phyloP scores from a whole-genome alignment of 2,113 vertebrate species.

The Abramis brama region DNA sequence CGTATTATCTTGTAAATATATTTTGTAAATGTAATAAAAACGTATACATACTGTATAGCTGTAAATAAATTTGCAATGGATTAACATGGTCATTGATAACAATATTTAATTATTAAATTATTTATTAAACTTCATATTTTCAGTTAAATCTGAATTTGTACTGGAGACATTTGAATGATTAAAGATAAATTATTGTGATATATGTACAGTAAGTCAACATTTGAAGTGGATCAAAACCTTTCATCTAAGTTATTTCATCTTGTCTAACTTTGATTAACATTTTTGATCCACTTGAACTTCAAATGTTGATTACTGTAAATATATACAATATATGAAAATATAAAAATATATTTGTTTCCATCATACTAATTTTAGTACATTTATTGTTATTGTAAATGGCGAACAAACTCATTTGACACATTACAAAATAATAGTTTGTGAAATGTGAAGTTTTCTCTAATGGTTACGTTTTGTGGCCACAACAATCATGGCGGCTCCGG shows the following conservation, averaged over 20 bases:
- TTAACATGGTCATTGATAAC: neutral
- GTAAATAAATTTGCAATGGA: neutral
- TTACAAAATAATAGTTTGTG: neutral
- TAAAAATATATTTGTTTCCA: too few relatives aligned
- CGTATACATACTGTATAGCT: neutral
- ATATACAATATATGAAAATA: too few relatives aligned
- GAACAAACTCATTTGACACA: neutral
- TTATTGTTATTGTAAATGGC: neutral
- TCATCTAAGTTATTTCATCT: too few relatives aligned
- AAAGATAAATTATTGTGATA: neutral
- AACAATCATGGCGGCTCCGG: conserved; percentile 56
- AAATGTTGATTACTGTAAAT: too few relatives aligned
- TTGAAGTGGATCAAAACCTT: too few relatives aligned
- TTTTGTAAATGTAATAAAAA: conserved; percentile 23
- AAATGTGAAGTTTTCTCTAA: neutral
- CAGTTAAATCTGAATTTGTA: neutral
- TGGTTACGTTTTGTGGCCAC: neutral
- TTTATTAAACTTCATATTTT: neutral
- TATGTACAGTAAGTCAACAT: too few relatives aligned
- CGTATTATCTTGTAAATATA: neutral
- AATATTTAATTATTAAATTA: neutral
- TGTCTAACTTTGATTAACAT: too few relatives aligned
- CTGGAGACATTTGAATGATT: neutral
- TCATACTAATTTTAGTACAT: too few relatives aligned
- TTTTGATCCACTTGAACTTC: too few relatives aligned